Percentiles rank a stretch among this genome's conserved stretches.
Conservation (phyloP, 2,888 invertebrate genomes). For the Nomada fabriciana region DNA sequence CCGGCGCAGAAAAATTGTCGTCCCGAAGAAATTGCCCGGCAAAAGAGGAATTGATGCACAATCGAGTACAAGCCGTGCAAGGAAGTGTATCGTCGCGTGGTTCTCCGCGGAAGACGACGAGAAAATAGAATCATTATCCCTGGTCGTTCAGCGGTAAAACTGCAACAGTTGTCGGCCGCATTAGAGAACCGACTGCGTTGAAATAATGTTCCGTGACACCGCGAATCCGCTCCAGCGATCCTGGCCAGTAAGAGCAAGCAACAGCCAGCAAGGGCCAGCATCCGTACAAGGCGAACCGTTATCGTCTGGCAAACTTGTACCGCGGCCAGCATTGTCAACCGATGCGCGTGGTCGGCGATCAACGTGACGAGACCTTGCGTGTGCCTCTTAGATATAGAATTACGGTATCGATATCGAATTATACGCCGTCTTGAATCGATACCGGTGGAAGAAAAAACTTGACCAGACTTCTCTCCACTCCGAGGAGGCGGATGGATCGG, state of each 20-base stretch:
- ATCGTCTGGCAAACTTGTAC: slow-evolving; percentile 39
- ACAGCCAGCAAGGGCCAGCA: slow-evolving; percentile 16
- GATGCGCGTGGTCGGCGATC: slow-evolving; percentile 64
- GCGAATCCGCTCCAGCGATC: slow-evolving; percentile 49
- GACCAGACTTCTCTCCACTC: slow-evolving; percentile 29
- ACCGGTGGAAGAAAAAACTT: slow-evolving; percentile 70
- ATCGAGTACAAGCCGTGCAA: no score
- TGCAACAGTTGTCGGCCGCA: slow-evolving; percentile 12
- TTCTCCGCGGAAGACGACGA: neutral
- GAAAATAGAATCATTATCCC: neutral
- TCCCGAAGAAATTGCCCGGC: no score
- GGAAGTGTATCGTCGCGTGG: neutral
- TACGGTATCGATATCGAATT: slow-evolving; percentile 84
- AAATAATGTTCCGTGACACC: slow-evolving; percentile 63
- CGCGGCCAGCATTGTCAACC: slow-evolving; percentile 42
- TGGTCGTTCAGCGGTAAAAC: neutral
- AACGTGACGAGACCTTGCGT: slow-evolving; percentile 69
- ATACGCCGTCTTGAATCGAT: slow-evolving; percentile 83
- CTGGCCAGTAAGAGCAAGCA: neutral
- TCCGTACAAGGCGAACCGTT: slow-evolving; percentile 59
- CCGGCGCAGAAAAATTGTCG: no score
- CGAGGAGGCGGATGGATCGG: neutral
- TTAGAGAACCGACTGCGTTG: slow-evolving; percentile 29
- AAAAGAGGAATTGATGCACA: no score
- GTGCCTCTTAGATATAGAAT: slow-evolving; percentile 64